phyloP scores from a whole-genome alignment of 2,113 vertebrate species.

The Piprites chloris region DNA sequence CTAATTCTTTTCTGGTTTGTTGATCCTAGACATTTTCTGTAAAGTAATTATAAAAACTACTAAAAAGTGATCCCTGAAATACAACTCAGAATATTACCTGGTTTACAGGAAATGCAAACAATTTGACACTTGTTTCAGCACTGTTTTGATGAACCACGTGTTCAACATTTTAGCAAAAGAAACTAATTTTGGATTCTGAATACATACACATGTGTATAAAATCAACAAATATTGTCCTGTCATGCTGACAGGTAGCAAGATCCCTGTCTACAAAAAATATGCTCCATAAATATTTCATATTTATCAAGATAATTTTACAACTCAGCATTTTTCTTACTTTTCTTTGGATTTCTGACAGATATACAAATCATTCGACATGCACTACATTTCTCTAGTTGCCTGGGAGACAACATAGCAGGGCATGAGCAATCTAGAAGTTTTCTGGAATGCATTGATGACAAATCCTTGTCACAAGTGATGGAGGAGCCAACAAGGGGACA shows the following conservation, averaged over 20 bases:
- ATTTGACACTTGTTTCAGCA: background rate
- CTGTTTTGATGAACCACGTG: background rate
- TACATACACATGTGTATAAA: background rate
- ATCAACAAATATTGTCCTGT: background rate
- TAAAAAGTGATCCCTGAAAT: background rate
- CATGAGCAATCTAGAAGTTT: background rate
- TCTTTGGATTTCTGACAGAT: background rate
- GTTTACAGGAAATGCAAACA: background rate
- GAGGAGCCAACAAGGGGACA: background rate
- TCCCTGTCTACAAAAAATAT: background rate
- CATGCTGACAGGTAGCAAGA: background rate
- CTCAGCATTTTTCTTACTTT: background rate
- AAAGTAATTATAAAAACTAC: background rate
- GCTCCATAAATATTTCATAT: background rate
- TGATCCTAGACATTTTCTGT: background rate
- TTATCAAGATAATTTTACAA: background rate
- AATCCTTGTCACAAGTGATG: background rate
- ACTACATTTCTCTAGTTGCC: background rate
- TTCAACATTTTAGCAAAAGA: background rate
- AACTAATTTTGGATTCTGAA: background rate
- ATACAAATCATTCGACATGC: background rate
- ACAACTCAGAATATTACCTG: background rate
- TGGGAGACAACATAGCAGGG: background rate
- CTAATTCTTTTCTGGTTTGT: background rate
- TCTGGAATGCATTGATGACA: background rate